phyloP scores from a whole-genome alignment of 1,140 invertebrate species.

The Brachystomella parvula region DNA sequence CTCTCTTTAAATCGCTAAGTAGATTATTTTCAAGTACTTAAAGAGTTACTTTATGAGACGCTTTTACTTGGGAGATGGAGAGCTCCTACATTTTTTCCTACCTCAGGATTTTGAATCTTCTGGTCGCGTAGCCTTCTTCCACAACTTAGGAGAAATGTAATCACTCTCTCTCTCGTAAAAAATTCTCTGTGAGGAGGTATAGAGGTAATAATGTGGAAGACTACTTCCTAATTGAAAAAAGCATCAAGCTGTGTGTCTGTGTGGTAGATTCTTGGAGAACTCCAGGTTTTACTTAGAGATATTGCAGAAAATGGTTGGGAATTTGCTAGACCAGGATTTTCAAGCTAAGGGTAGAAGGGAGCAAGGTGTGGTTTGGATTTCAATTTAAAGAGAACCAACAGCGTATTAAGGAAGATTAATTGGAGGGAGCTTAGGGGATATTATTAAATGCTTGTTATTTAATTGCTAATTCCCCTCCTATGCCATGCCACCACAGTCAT shows the following conservation, averaged over 20 bases:
- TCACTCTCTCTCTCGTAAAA: neutral
- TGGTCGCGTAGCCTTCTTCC: neutral
- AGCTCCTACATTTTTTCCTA: too few species aligned
- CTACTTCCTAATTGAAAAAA: constrained; percentile 13
- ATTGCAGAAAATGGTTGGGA: too few species aligned
- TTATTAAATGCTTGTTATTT: constrained; percentile 3
- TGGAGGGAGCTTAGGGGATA: neutral
- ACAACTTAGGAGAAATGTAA: neutral
- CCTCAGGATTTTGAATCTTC: neutral
- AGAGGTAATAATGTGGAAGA: neutral
- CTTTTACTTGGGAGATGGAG: too few species aligned
- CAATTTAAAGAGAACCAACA: neutral
- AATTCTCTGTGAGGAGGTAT: too few species aligned
- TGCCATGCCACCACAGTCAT: neutral
- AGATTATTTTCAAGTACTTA: constrained; percentile 10
- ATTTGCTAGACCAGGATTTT: neutral
- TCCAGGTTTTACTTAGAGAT: neutral
- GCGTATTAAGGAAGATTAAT: constrained; percentile 1
- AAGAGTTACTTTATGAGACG: constrained; percentile 3
- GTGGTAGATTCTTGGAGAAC: neutral
- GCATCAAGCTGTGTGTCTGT: constrained; percentile 3
- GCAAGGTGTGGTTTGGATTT: neutral
- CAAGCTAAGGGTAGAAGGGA: neutral
- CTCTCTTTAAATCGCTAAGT: constrained; percentile 7
- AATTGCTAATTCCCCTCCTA: neutral